A percentile compares a stretch with the other conserved stretches of the same genome.
Evolutionary conservation across 2,888 invertebrate species (phyloP).

Genomic region (Polydrusus tereticollis): DNA sequence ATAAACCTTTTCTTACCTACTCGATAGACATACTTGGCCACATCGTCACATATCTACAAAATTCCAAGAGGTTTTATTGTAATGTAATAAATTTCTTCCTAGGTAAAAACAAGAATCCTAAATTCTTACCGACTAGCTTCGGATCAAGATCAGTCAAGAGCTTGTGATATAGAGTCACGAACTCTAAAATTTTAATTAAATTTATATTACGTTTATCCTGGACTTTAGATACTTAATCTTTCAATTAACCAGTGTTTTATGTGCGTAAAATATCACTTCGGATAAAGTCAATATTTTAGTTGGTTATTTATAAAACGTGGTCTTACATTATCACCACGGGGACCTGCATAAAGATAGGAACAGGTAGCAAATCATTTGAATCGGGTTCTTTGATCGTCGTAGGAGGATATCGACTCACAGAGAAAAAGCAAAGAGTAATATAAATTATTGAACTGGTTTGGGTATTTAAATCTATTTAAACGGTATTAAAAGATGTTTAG

Average conservation of each 20-base stretch:
- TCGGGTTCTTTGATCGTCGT: slow-evolving; percentile 13
- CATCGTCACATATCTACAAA: not conserved
- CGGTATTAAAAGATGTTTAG: not conserved
- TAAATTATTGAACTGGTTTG: not conserved
- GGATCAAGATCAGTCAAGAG: slow-evolving; percentile 1
- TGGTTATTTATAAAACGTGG: slow-evolving; percentile 8
- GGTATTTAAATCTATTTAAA: not conserved
- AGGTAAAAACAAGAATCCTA: not conserved
- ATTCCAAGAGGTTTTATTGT: slow-evolving; percentile 3
- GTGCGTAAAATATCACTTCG: slow-evolving; percentile 20
- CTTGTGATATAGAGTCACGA: slow-evolving; percentile 13
- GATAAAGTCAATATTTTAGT: slow-evolving; percentile 18
- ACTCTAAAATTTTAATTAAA: slow-evolving; percentile 14
- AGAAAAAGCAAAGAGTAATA: not conserved
- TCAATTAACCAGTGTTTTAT: slow-evolving; percentile 22
- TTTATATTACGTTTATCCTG: slow-evolving; percentile 3
- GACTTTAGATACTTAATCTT: slow-evolving; percentile 9
- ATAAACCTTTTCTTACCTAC: not conserved
- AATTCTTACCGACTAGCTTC: slow-evolving; percentile 5
- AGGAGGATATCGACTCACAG: not conserved
- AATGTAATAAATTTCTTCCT: slow-evolving; percentile 13
- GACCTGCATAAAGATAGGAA: slow-evolving; percentile 19
- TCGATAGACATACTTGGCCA: not conserved
- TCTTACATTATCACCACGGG: slow-evolving; percentile 11
- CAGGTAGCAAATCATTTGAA: slow-evolving; percentile 31